Evolutionary conservation across 2,797 vertebrate species (phyloP).

Genomic region (Cuculus canorus): DNA sequence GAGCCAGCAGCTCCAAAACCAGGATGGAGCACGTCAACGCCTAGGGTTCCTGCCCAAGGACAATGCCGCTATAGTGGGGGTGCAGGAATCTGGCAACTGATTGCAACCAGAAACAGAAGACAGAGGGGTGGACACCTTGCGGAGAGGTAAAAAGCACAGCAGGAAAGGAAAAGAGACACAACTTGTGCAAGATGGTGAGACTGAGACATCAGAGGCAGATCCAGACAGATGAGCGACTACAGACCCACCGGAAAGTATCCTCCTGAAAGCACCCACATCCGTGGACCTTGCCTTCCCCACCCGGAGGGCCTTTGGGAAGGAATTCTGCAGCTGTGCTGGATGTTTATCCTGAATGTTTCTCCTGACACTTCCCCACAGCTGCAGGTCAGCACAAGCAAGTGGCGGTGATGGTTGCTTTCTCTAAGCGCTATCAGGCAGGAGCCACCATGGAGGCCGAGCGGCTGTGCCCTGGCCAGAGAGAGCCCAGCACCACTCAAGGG

Average conservation of each 20-base stretch:
- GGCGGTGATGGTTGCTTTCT: background rate
- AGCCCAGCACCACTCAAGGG: no score
- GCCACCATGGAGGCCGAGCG: background rate
- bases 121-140: background rate
- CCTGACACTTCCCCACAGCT: accelerated
- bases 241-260: no score
- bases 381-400: background rate
- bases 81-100: background rate
- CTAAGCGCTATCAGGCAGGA: background rate
- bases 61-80: accelerated
- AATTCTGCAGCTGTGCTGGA: no score
- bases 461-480: background rate
- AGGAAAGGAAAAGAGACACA: background rate
- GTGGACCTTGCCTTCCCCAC: no score
- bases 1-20: background rate
- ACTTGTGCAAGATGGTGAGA: background rate
- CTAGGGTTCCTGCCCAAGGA: background rate
- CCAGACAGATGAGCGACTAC: no score
- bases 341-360: background rate
- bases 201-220: no score
- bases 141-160: background rate
- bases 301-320: no score
- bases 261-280: no score
- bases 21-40: background rate
- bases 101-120: background rate